Conservation (phyloP, 2,797 vertebrate genomes). For the Brotula barbata region DNA sequence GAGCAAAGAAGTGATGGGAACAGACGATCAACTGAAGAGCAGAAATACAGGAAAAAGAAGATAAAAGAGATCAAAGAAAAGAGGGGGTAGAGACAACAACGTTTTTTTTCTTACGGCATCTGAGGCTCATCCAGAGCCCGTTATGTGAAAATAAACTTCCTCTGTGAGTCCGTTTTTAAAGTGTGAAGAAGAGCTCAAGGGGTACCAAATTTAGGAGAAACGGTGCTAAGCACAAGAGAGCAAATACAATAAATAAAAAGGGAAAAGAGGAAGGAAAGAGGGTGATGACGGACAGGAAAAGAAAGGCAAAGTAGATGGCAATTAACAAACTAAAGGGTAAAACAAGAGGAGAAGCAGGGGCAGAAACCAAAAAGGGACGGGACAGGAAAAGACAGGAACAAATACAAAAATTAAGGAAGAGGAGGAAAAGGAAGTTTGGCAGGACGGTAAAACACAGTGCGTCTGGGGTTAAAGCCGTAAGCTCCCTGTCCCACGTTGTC, state of each 20-base stretch:
- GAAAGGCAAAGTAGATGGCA: no score
- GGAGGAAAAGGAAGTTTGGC: neutral
- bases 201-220: neutral
- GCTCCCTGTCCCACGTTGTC: slow-evolving; percentile 3
- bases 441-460: no score
- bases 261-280: neutral
- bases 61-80: no score
- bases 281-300: neutral
- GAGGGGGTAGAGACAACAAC: neutral
- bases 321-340: no score
- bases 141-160: no score
- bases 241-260: neutral
- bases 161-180: no score
- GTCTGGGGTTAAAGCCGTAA: no score
- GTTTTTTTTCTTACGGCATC: no score
- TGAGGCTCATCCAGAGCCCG: no score
- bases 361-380: no score
- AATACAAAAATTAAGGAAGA: neutral
- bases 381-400: neutral
- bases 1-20: neutral
- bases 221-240: neutral
- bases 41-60: no score
- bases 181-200: neutral
- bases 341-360: no score
- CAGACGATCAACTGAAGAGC: neutral